These are phyloP conservation scores for Drosophila bocki DNA, from an alignment of 1,140 invertebrate species.

Conservation along the genomic window DNA sequence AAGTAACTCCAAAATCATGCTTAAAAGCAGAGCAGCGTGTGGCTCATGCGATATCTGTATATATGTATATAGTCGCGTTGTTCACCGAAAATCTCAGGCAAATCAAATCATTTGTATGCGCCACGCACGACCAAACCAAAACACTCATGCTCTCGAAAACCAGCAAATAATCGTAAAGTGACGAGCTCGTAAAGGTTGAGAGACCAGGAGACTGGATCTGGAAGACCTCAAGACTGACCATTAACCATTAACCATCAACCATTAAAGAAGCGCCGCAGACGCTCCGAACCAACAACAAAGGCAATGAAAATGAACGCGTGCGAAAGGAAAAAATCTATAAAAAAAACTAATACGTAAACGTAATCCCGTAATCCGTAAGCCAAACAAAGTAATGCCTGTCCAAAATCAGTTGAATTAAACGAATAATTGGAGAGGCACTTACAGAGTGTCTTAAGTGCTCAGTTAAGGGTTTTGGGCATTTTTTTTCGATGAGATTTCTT, in stretches of 20 bases:
- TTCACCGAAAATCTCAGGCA: constrained; percentile 66
- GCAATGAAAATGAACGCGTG: constrained; percentile 67
- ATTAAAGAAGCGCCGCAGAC: constrained; percentile 76
- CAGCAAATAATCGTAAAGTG: constrained; percentile 66
- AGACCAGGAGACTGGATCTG: constrained; percentile 39
- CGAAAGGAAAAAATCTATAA: constrained; percentile 54
- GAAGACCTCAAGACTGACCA: constrained; percentile 39
- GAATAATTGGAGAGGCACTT: constrained; percentile 19
- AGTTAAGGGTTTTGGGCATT: constrained; percentile 1
- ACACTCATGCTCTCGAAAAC: constrained; percentile 31
- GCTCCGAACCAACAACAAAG: constrained; percentile 36
- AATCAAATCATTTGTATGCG: constrained; percentile 84
- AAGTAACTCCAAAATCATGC: constrained; percentile 78
- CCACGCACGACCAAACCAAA: constrained; percentile 69
- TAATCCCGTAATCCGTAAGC: constrained; percentile 28
- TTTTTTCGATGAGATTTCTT: neutral
- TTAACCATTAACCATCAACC: constrained; percentile 49
- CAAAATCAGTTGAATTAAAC: constrained; percentile 43
- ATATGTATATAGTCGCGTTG: constrained; percentile 14
- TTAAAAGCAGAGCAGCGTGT: constrained; percentile 65
- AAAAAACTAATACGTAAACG: constrained; percentile 33
- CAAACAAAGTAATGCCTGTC: constrained; percentile 1
- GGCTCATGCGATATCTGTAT: constrained; percentile 46
- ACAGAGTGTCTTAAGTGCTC: neutral
- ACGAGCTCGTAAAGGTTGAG: constrained; percentile 70